Conservation (phyloP, 2,113 vertebrate genomes). For the Macquaria ambigua region DNA sequence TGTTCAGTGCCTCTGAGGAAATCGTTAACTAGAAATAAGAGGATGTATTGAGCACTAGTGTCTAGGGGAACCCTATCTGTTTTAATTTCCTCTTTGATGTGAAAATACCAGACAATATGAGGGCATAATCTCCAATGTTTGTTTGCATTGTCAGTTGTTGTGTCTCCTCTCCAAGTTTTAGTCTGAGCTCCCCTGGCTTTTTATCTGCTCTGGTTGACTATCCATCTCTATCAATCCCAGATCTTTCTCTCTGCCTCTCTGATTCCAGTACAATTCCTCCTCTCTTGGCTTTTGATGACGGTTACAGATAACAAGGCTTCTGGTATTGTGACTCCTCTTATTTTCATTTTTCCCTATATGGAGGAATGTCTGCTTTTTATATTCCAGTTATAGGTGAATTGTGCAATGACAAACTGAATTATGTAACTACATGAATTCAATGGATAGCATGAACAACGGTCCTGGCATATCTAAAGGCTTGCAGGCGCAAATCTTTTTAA, state of each 20-base stretch:
- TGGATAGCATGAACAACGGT: conserved; percentile 4
- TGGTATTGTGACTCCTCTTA: conserved; percentile 37
- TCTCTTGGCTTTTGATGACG: conserved; percentile 52
- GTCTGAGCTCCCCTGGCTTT: conserved; percentile 31
- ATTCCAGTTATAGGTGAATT: conserved; percentile 26
- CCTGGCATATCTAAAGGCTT: conserved; percentile 19
- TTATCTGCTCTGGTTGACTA: conserved; percentile 47
- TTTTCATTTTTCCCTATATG: conserved; percentile 39
- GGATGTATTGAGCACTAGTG: not conserved
- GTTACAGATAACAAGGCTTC: conserved; percentile 55
- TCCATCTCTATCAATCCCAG: conserved; percentile 46
- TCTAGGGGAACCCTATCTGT: conserved; percentile 21
- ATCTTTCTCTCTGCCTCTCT: conserved; percentile 43
- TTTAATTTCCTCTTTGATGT: conserved; percentile 55
- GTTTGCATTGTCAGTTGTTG: conserved; percentile 69
- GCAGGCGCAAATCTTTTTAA: not conserved
- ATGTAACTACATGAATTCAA: conserved; percentile 27
- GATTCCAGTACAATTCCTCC: conserved; percentile 44
- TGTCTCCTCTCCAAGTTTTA: conserved; percentile 61
- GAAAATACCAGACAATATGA: conserved; percentile 60
- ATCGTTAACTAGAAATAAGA: conserved; percentile 2
- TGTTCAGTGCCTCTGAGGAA: not conserved
- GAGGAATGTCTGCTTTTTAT: conserved; percentile 49
- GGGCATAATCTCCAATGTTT: conserved; percentile 48
- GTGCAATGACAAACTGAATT: conserved; percentile 35